phyloP scores from a whole-genome alignment of 2,113 vertebrate species.

The Elgaria multicarinata region DNA sequence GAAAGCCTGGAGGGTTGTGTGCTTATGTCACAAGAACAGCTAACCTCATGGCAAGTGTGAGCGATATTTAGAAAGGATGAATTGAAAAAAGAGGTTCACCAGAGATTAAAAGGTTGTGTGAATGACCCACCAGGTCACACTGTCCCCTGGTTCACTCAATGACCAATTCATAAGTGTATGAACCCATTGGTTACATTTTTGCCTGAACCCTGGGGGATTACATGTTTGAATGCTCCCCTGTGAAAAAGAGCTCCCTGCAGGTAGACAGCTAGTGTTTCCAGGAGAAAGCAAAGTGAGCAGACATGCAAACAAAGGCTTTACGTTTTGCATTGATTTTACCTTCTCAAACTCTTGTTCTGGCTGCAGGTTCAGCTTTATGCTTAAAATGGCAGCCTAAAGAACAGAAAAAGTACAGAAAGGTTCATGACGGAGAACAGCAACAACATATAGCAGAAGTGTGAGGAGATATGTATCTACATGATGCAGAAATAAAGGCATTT shows the following conservation, averaged over 20 bases:
- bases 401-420: background rate
- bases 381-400: conserved; percentile 80
- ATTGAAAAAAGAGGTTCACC: background rate
- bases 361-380: conserved; percentile 83
- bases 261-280: background rate
- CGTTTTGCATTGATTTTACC: conserved; percentile 70
- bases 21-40: too few species aligned
- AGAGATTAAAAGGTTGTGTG: background rate
- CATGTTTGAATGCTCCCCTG: background rate
- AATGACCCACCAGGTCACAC: too few species aligned
- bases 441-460: background rate
- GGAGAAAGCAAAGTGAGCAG: background rate
- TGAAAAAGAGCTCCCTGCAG: background rate
- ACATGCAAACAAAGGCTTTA: background rate
- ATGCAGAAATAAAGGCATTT: background rate
- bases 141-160: too few species aligned
- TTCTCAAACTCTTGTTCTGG: conserved; percentile 83
- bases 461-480: background rate
- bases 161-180: too few species aligned
- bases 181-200: too few species aligned
- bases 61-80: background rate
- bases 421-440: background rate
- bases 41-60: background rate
- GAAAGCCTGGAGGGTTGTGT: too few species aligned
- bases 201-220: background rate